A percentile compares a stretch with the other conserved stretches of the same genome.
Conservation (phyloP, 2,797 vertebrate genomes). For the Typhlichthys subterraneus region DNA sequence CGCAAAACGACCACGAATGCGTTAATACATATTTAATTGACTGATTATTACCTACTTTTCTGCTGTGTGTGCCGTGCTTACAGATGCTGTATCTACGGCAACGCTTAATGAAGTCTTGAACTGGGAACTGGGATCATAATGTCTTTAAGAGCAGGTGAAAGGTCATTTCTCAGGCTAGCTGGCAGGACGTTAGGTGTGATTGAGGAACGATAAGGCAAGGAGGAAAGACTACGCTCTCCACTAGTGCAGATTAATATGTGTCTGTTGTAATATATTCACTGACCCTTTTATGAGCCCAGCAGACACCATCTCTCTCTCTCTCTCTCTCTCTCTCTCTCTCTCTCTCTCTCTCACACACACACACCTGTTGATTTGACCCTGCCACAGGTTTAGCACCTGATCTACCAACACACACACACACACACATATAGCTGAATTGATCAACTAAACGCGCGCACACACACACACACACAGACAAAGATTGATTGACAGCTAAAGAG, state of each 20-base stretch:
- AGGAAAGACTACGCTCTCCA: not conserved
- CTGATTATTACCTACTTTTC: too few relatives aligned
- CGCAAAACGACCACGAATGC: too few relatives aligned
- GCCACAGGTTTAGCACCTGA: constrained; percentile 14
- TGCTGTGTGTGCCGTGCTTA: too few relatives aligned
- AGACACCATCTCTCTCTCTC: not conserved
- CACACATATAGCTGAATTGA: constrained; percentile 5
- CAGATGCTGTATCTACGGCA: too few relatives aligned
- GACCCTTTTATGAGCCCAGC: not conserved
- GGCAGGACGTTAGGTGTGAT: not conserved
- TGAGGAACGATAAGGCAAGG: not conserved
- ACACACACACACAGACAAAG: not conserved
- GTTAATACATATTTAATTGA: too few relatives aligned
- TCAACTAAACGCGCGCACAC: not conserved
- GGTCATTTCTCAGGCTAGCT: not conserved
- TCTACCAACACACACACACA: not conserved
- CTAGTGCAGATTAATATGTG: too few relatives aligned
- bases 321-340: not conserved
- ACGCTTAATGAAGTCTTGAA: too few relatives aligned
- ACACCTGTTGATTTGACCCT: not conserved
- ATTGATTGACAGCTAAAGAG: not conserved
- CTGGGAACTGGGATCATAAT: too few relatives aligned
- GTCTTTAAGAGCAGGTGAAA: not conserved
- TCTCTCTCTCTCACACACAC: not conserved
- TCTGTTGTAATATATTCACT: not conserved